Evolutionary conservation across 2,113 vertebrate genomes (phyloP), one percentile per base, ranked within the genome.

Genomic region (Agapornis roseicollis): DNA sequence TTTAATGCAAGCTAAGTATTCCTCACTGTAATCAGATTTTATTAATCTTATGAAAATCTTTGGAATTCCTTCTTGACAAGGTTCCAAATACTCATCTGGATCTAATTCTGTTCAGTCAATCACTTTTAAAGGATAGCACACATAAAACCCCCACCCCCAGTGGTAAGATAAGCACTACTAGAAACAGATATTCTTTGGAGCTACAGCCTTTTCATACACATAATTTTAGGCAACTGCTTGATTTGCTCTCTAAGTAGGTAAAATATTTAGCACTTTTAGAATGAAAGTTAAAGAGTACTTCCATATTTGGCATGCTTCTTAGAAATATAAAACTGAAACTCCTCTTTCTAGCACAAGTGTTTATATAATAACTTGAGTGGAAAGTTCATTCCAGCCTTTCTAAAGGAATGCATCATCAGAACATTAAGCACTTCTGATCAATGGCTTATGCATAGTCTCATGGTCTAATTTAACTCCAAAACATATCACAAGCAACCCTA

Each of bases 361-460:
- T 94, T 85, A 65, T 13, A 17, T 20, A 93, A 58, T 28, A 78
- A 64, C n/a, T 49, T 64, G 33, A 60, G 46, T 72, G 79, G 88
- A 74, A 93, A 68, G 31, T 80, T 96, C 61, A 78, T 66, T 89
- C 46, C 74, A 90, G 77, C 46, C 85, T 73, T 91, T 86, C 70
- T 64, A 46, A 69, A 84, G 78, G 69, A 87, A 84, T 7, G 29
- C 52, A 42, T 47, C 56, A 35, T 68, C 89, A 78, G 66, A 85
- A 63, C 37, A 72, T 53, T 20, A 90, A 47, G 39, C 15, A 42
- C 17, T 87, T 90, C 76, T 39, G 35, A 76, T 42, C 82, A 94
- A 72, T 18, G 19, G 55, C 33, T 90, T 66, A 83, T 47, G 16
- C 31, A 47, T 7, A 69, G 35, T 52, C 55, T 76, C 80, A 39